Evolutionary conservation across 2,113 vertebrate genomes (phyloP).

Genomic region (Empidonax alnorum): DNA sequence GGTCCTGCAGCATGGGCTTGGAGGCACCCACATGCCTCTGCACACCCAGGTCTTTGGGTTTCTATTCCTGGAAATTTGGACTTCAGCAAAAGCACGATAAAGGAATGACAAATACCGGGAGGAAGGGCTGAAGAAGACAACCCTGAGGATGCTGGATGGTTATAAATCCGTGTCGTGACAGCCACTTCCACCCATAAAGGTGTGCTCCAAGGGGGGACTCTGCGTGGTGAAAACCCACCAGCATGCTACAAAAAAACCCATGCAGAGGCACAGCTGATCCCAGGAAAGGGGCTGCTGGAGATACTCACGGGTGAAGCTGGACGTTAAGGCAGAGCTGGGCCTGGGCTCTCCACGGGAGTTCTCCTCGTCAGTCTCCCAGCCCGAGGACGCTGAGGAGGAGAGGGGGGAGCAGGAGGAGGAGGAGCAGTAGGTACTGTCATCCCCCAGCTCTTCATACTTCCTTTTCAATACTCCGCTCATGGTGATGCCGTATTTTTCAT

Average conservation of each 20-base stretch:
- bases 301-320: conserved; percentile 87
- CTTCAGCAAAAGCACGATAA: background rate
- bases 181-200: background rate
- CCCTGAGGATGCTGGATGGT: background rate
- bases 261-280: background rate
- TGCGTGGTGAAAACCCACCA: background rate
- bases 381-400: conserved; percentile 81
- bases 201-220: background rate
- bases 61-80: background rate
- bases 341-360: conserved; percentile 81
- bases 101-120: background rate
- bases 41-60: background rate
- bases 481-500: conserved; percentile 66
- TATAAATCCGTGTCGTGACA: background rate
- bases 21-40: background rate
- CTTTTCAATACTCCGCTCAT: conserved; percentile 94
- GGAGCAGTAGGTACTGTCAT: conserved; percentile 87
- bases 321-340: conserved; percentile 75
- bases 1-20: background rate
- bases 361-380: conserved; percentile 90
- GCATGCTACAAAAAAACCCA: fast-evolving
- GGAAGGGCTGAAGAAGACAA: background rate
- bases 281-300: background rate
- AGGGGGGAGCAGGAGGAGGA: conserved; percentile 85
- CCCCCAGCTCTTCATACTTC: conserved; percentile 94